Conservation (phyloP, 1,140 invertebrate genomes). For the Lanistes nyassanus region DNA sequence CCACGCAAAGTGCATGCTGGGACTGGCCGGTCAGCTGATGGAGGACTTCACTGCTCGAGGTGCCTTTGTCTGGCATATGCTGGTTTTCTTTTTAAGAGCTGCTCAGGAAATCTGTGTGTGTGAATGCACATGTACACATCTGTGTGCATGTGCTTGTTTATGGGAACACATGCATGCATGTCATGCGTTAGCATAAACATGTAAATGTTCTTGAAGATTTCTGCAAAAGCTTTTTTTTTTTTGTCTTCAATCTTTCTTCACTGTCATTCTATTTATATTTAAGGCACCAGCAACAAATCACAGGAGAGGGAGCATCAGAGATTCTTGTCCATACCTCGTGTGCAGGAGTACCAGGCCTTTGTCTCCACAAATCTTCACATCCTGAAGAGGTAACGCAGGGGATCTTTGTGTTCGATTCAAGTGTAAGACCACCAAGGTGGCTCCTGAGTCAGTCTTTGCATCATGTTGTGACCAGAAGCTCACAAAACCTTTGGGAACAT, state of each 20-base stretch:
- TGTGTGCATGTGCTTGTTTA: not conserved
- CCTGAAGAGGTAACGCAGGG: slow-evolving; percentile 43
- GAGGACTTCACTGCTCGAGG: slow-evolving; percentile 59
- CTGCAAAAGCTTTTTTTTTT: not conserved
- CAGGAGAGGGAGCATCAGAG: slow-evolving; percentile 47
- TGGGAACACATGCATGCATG: not conserved
- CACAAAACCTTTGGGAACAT: too few species aligned
- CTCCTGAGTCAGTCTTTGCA: too few species aligned
- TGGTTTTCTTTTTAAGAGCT: slow-evolving; percentile 6
- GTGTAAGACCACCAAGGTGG: too few species aligned
- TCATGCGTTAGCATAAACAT: too few species aligned
- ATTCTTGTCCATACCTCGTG: slow-evolving; percentile 34
- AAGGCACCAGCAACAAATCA: slow-evolving; percentile 36
- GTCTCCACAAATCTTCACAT: slow-evolving; percentile 57
- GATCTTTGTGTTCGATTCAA: too few species aligned
- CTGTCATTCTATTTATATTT: slow-evolving; percentile 12
- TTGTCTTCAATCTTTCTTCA: not conserved
- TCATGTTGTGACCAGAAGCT: too few species aligned
- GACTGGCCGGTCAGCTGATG: slow-evolving; percentile 51
- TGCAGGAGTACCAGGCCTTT: slow-evolving; percentile 58
- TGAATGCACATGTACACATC: not conserved
- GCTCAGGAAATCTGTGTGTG: not conserved
- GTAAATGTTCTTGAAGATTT: too few species aligned
- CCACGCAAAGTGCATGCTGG: slow-evolving; percentile 54
- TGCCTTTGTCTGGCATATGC: not conserved